phyloP scores from a whole-genome alignment of 2,797 vertebrate genomes.

The Pangasius macronema region DNA sequence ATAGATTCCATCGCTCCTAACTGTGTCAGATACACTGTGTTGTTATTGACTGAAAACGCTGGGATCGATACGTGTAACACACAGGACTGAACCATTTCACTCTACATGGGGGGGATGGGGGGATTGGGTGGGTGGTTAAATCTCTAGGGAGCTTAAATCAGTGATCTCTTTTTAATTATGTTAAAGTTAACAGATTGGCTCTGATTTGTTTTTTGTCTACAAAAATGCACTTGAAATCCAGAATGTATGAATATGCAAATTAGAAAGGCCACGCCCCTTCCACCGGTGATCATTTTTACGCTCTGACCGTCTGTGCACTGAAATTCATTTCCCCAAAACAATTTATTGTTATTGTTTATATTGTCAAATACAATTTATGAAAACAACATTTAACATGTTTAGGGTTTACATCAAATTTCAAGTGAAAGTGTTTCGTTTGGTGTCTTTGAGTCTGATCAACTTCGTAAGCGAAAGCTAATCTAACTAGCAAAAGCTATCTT shows the following conservation, averaged over 20 bases:
- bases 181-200: not conserved
- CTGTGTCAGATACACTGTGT: not conserved
- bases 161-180: not conserved
- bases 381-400: not conserved
- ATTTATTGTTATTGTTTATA: not conserved
- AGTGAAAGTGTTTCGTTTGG: not conserved
- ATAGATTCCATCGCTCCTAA: not conserved
- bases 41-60: not conserved
- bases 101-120: fast-evolving
- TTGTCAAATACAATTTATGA: not conserved
- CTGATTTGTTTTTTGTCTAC: no score
- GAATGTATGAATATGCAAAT: slow-evolving; percentile 50
- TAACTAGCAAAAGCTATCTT: not conserved
- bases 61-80: not conserved
- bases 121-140: no score
- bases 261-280: not conserved
- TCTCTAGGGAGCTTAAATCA: not conserved
- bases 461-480: not conserved
- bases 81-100: not conserved
- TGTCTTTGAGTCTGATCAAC: not conserved
- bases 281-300: no score
- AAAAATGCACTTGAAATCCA: slow-evolving; percentile 16
- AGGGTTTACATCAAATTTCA: not conserved
- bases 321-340: not conserved
- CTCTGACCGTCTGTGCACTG: not conserved